Evolutionary conservation across 2,888 invertebrate species (phyloP).

Genomic region (Lithophane semibrunnea): DNA sequence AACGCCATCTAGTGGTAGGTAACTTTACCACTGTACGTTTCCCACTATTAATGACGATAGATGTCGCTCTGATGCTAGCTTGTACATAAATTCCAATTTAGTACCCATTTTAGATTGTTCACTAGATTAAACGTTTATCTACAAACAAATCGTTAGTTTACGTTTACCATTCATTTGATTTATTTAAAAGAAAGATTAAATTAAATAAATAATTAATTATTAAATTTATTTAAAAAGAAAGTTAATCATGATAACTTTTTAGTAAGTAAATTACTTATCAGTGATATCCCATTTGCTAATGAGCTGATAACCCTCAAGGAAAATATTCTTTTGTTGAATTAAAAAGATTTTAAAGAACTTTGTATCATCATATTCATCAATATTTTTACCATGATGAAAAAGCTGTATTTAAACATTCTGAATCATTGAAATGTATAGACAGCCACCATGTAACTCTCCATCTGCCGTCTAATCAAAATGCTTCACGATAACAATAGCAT

Average conservation of each 20-base stretch:
- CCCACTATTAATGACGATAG: slow-evolving; percentile 55
- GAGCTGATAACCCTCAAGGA: neutral
- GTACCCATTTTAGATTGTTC: neutral
- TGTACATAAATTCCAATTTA: neutral
- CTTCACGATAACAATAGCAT: too few species aligned
- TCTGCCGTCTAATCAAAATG: too few species aligned
- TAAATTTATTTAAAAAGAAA: neutral
- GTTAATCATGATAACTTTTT: neutral
- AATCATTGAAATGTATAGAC: neutral
- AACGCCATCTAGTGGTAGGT: slow-evolving; percentile 71
- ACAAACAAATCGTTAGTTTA: neutral
- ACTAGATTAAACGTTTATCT: neutral
- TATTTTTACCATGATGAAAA: neutral
- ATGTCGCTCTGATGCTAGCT: slow-evolving; percentile 66
- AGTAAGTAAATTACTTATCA: neutral
- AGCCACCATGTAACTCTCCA: neutral
- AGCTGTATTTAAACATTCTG: neutral
- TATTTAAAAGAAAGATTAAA: neutral
- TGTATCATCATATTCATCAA: neutral
- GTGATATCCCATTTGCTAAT: slow-evolving; percentile 3
- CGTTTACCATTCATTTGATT: neutral
- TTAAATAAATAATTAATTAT: too few species aligned
- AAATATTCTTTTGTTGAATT: neutral
- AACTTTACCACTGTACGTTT: neutral
- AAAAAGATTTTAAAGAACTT: neutral